phyloP scores from a whole-genome alignment of 2,113 vertebrate species.

The Labeo rohita region DNA sequence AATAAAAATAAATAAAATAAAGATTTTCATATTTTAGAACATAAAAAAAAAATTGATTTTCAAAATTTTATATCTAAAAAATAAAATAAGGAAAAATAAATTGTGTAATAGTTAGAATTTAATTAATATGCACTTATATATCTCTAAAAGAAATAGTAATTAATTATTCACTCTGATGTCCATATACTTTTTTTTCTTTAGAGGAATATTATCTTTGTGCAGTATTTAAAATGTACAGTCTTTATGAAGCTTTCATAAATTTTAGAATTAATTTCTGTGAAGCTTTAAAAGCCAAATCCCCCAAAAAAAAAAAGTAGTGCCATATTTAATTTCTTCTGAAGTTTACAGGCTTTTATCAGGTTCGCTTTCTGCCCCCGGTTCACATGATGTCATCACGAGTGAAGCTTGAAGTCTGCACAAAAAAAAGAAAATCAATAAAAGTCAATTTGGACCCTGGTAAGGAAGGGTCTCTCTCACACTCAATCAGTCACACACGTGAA shows the following conservation, averaged over 20 bases:
- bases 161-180: background rate
- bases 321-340: background rate
- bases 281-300: background rate
- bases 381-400: slow-evolving; percentile 1
- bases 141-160: no score
- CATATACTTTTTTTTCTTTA: background rate
- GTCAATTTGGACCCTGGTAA: slow-evolving; percentile 19
- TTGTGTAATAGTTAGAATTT: no score
- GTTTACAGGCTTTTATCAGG: background rate
- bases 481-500: slow-evolving; percentile 78
- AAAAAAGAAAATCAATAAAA: slow-evolving; percentile 46
- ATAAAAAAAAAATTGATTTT: no score
- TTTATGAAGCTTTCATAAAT: background rate
- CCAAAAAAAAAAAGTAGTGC: no score
- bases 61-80: no score
- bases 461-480: slow-evolving; percentile 61
- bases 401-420: slow-evolving; percentile 24
- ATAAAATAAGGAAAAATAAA: no score
- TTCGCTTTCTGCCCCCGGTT: background rate
- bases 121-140: no score
- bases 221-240: background rate
- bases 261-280: background rate
- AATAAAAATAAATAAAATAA: no score
- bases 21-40: no score
- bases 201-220: background rate